Percentiles rank a stretch among this genome's conserved stretches.
These are phyloP conservation scores for Pasiphila rectangulata DNA, from an alignment of 2,888 invertebrate species.

Conservation along the genomic window DNA sequence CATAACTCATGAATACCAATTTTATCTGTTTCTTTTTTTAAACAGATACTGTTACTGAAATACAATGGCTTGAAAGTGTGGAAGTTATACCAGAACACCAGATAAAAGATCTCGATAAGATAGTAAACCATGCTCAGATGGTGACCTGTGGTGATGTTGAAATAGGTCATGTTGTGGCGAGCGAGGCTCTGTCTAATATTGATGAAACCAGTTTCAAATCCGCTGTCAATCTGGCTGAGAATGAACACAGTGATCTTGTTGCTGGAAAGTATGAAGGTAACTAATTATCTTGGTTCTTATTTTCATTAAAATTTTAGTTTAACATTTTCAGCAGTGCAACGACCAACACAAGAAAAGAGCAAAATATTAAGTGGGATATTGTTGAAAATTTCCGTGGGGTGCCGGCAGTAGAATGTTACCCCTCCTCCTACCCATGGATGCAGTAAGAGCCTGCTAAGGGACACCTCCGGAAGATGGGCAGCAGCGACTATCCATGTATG, in stretches of 20 bases:
- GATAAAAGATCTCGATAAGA: constrained; percentile 50
- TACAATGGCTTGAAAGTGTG: constrained; percentile 56
- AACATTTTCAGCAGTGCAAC: too few relatives aligned
- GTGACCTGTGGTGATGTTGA: constrained; percentile 65
- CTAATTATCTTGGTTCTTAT: constrained; percentile 14
- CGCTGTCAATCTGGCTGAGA: constrained; percentile 78
- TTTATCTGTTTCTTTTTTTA: not conserved
- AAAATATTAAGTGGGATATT: too few relatives aligned
- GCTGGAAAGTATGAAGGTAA: constrained; percentile 90
- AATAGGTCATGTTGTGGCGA: constrained; percentile 71
- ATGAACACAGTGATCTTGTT: constrained; percentile 86
- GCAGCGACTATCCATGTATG: too few relatives aligned
- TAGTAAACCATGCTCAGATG: constrained; percentile 61
- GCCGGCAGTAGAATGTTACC: too few relatives aligned
- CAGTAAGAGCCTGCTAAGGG: too few relatives aligned
- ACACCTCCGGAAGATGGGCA: too few relatives aligned
- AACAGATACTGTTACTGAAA: constrained; percentile 30
- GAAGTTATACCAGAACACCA: constrained; percentile 54
- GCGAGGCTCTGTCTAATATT: constrained; percentile 55
- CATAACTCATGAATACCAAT: too few relatives aligned
- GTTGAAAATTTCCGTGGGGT: too few relatives aligned
- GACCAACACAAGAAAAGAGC: too few relatives aligned
- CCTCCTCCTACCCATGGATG: too few relatives aligned
- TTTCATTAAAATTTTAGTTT: not conserved
- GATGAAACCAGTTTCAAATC: constrained; percentile 53